Conservation (phyloP, 2,888 invertebrate species). For the Patella pellucida region DNA sequence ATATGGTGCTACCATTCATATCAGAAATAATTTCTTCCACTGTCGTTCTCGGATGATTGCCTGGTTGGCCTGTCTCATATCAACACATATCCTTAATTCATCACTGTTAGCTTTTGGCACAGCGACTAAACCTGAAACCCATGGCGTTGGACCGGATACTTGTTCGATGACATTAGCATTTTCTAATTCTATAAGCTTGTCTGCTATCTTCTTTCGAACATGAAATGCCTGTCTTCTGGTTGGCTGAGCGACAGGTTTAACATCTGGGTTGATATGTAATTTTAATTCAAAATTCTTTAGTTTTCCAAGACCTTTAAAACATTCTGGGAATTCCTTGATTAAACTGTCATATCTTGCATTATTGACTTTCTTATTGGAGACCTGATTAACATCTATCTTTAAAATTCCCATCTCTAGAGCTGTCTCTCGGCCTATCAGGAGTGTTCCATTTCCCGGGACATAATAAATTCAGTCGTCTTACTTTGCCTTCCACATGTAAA, state of each 20-base stretch:
- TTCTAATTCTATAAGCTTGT: background rate
- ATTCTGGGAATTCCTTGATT: background rate
- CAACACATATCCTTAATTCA: background rate
- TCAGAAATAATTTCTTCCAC: too few species aligned
- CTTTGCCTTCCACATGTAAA: background rate
- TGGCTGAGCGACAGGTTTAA: background rate
- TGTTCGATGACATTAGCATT: background rate
- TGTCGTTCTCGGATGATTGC: background rate
- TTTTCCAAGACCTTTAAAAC: constrained; percentile 6
- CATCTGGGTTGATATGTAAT: background rate
- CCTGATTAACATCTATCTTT: background rate
- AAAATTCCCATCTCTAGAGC: background rate
- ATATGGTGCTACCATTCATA: too few species aligned
- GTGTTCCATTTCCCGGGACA: background rate
- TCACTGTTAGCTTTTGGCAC: background rate
- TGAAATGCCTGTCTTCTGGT: background rate
- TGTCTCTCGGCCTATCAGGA: background rate
- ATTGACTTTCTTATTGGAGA: background rate
- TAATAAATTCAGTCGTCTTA: background rate
- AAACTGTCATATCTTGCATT: background rate
- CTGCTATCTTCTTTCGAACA: background rate
- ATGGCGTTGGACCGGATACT: background rate
- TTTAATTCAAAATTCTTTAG: constrained; percentile 4
- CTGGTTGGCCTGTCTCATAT: background rate
- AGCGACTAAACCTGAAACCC: constrained; percentile 29